Evolutionary conservation across 2,888 invertebrate genomes (phyloP).

Genomic region (Trissoscelio sp.): DNA sequence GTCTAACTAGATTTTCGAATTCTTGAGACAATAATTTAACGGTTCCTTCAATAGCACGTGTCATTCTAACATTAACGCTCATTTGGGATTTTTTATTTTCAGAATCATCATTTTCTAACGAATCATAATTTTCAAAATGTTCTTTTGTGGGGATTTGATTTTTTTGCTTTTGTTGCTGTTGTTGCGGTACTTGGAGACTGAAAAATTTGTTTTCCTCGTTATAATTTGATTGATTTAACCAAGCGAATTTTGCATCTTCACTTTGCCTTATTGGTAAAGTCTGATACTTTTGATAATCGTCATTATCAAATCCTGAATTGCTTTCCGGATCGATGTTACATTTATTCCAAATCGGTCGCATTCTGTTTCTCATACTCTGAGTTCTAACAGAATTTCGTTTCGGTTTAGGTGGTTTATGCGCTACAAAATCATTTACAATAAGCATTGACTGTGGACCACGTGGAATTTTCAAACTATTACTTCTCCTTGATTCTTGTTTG

Average conservation of each 20-base stretch:
- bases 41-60: slow-evolving; percentile 80
- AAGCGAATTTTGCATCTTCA: slow-evolving; percentile 10
- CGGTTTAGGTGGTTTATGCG: slow-evolving; percentile 90
- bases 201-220: slow-evolving; percentile 70
- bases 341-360: slow-evolving; percentile 79
- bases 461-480: slow-evolving; percentile 72
- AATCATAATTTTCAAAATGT: slow-evolving; percentile 74
- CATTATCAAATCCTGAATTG: slow-evolving; percentile 24
- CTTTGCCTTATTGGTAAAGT: slow-evolving; percentile 48
- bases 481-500: slow-evolving; percentile 63
- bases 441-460: slow-evolving; percentile 77
- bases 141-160: slow-evolving; percentile 78
- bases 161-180: slow-evolving; percentile 53
- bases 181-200: slow-evolving; percentile 69
- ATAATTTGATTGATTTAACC: slow-evolving; percentile 23
- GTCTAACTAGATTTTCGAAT: slow-evolving; percentile 79
- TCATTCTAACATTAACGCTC: slow-evolving; percentile 76
- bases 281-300: slow-evolving; percentile 62
- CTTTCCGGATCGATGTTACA: slow-evolving; percentile 59
- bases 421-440: slow-evolving; percentile 84
- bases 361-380: slow-evolving; percentile 80
- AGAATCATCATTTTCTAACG: slow-evolving; percentile 73
- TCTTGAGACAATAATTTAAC: slow-evolving; percentile 80
- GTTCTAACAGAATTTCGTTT: slow-evolving; percentile 78
- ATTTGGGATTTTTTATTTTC: slow-evolving; percentile 40